phyloP scores from a whole-genome alignment of 1,140 invertebrate genomes.

The Zaprionus africanus region DNA sequence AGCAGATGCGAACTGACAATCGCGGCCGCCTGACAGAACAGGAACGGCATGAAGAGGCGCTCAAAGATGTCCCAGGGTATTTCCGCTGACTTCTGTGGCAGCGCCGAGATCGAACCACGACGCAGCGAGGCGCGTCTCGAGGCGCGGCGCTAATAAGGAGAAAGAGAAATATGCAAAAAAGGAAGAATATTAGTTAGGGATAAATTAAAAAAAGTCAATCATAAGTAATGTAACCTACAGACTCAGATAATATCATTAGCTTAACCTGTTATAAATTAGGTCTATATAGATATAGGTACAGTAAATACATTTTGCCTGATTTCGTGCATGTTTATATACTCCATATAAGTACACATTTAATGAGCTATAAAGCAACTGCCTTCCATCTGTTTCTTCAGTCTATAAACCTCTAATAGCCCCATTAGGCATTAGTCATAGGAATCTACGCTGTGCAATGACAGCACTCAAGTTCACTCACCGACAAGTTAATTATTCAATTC shows the following conservation, averaged over 20 bases:
- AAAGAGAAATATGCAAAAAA: slow-evolving; percentile 14
- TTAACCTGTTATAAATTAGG: no score
- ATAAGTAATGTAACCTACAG: neutral
- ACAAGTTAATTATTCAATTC: slow-evolving; percentile 53
- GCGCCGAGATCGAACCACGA: slow-evolving; percentile 77
- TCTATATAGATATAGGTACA: no score
- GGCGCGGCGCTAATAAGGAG: slow-evolving; percentile 68
- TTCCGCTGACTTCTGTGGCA: slow-evolving; percentile 85
- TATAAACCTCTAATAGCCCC: slow-evolving; percentile 1
- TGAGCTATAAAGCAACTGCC: neutral
- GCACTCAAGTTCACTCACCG: neutral
- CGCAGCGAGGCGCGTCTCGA: slow-evolving; percentile 78
- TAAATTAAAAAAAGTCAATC: neutral
- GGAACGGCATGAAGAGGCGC: slow-evolving; percentile 89
- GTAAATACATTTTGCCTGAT: neutral
- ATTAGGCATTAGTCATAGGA: neutral
- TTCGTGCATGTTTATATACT: neutral
- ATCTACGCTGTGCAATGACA: slow-evolving; percentile 8
- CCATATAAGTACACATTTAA: neutral
- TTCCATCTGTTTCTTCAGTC: neutral
- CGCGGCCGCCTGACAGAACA: slow-evolving; percentile 91
- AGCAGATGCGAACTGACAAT: slow-evolving; percentile 89
- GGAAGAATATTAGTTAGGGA: slow-evolving; percentile 4
- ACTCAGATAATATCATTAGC: no score
- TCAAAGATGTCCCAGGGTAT: slow-evolving; percentile 92